Evolutionary conservation across 2,888 invertebrate genomes (phyloP).

Genomic region (Dicyrtomina minuta): DNA sequence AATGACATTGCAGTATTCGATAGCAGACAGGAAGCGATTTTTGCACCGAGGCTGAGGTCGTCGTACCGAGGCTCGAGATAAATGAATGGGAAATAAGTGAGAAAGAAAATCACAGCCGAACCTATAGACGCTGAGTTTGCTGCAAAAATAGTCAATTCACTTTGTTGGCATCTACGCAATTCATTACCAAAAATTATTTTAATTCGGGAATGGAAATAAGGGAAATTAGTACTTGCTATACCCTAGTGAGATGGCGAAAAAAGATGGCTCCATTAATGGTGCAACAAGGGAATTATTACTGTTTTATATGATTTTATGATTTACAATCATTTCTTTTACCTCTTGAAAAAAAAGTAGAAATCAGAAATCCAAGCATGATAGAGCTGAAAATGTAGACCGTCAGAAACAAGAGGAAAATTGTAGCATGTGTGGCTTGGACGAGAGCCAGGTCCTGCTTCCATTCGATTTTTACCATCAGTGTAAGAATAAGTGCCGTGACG

Average conservation of each 20-base stretch:
- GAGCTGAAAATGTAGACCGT: slow-evolving; percentile 69
- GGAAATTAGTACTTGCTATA: background rate
- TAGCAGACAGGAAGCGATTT: slow-evolving; percentile 67
- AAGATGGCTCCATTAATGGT: too few species aligned
- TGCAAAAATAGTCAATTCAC: slow-evolving; percentile 59
- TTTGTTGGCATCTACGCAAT: background rate
- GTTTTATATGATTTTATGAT: slow-evolving; percentile 52
- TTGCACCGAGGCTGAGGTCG: slow-evolving; percentile 58
- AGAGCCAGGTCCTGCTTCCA: slow-evolving; percentile 61
- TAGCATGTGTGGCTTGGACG: slow-evolving; percentile 68
- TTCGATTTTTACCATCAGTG: slow-evolving; percentile 55
- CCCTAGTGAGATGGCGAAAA: background rate
- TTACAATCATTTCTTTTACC: slow-evolving; percentile 60
- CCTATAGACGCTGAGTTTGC: slow-evolving; percentile 78
- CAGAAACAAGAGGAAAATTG: slow-evolving; percentile 70
- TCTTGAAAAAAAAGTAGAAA: slow-evolving; percentile 77
- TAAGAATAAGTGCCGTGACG: slow-evolving; percentile 62
- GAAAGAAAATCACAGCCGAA: slow-evolving; percentile 74
- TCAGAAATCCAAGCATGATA: slow-evolving; percentile 75
- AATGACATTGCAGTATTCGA: slow-evolving; percentile 79
- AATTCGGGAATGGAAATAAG: too few species aligned
- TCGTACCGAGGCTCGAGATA: slow-evolving; percentile 67
- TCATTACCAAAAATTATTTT: too few species aligned
- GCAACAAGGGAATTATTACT: background rate
- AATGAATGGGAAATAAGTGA: slow-evolving; percentile 71